Base-by-base conservation (phyloP, 2,888 invertebrate species). In the Parthenolecanium corni region DNA sequence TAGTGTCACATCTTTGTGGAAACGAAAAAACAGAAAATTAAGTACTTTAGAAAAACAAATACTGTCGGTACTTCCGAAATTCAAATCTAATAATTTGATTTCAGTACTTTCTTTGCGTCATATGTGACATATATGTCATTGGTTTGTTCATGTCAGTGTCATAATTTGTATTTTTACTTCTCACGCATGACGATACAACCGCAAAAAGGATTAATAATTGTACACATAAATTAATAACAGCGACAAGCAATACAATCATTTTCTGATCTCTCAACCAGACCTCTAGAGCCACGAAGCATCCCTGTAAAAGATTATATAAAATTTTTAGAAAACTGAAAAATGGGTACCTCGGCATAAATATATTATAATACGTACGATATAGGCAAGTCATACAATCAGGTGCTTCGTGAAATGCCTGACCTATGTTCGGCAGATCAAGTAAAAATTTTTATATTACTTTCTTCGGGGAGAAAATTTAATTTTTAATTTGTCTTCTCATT, bases 221-320 rank as follows among this genome's bases (percentile, higher is more conserved):
- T 52, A 87, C 79, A n/a, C 86, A 72, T 1, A 85, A 82, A 20
- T 84, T 75, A 2, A 82, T 75, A 61, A 88, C 76, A 20, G 85
- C 79, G 20, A 81, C 79, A 3, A 79, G 77, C 69, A 88, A 76
- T 68, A 88, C 80, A 40, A 84, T 75, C 24, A 83, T 72, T 68
- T 85, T 86, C 68, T 88, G 88, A 65, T 85, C 80, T 64, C 84
- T 80, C 70, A 85, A 85, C 88, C 88, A 88, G 65, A 80, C 79
- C 72, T 87, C 85, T 62, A 89, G 73, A 71, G 79, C 79, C 31
- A 76, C 78, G 49, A 83, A 74, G 68, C 88, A 89, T 21, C 86
- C 84, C 84, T 84, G 73, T 46, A 77, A 71, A 65, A 52, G 66
- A 64, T 58, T 64, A 61, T 38, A 40, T 36, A 65, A n/a, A n/a